Base-by-base conservation (phyloP, 2,797 vertebrate genomes). In the Brotula barbata region DNA sequence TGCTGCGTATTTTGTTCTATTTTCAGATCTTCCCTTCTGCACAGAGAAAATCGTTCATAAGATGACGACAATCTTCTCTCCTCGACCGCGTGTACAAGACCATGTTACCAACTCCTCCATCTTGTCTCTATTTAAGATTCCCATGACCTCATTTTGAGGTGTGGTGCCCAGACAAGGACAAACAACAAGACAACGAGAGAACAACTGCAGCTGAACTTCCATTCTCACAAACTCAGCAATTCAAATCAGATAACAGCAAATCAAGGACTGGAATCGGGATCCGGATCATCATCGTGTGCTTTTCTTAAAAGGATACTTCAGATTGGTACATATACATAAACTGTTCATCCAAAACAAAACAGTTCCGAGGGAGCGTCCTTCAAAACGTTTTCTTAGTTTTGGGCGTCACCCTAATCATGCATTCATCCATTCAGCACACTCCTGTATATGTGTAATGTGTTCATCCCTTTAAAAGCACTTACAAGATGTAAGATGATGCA, bases 21-120 rank as follows among this genome's bases (percentile, higher is more conserved):
- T 63, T 59, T 69, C 80, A 98, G 96, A 89, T 95, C 95, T 6
- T 92, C 92, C 0, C 93, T 98, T 52, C 79, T 95, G 58, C 89
- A 90, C 66, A 78, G 87, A 58, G 88, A 89, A 80, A 88, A 88
- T 50, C 87, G 87, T 0, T 87, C 86, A 16, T 88, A 80, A 75
- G 54, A 58, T 13, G 11, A 41, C 33, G 22, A 60, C 57, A 3
- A 50, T 48, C 41, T 46, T 7, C 34, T 59, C 42, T 40, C 36
- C 45, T 65, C 61, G 58, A 17, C 41, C 64, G 64, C 58, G 43
- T 69, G 52, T 69, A 66, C 47, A 68, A 46, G 2, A 65, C 53
- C n/a, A 71, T 70, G 46, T 58, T 62, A 48, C 28, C 73, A 39
- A 40, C 64, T 64, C 33, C 57, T 50, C 6, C 7, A 12, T 43